These are phyloP conservation scores for Actinostola sp. DNA, from an alignment of 92 coral and sea anemone species.

Conservation along the genomic window DNA sequence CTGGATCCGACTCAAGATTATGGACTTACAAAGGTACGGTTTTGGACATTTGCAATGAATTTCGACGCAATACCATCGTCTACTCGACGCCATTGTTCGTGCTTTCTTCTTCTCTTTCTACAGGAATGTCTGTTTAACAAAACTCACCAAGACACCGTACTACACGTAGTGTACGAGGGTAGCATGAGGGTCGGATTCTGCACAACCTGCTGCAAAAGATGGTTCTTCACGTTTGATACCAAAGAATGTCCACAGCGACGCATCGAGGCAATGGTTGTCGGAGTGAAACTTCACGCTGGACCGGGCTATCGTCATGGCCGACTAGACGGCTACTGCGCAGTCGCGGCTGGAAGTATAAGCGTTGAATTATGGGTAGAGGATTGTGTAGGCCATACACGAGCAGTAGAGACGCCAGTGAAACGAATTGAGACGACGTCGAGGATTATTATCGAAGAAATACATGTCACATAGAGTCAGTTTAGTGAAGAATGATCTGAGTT, in stretches of 20 bases:
- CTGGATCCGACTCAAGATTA: slow-evolving; percentile 67
- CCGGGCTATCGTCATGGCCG: slow-evolving; percentile 72
- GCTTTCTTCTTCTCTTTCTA: not conserved
- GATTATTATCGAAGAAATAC: slow-evolving; percentile 19
- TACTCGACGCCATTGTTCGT: too few relatives aligned
- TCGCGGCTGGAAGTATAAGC: slow-evolving; percentile 56
- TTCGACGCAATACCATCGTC: not conserved
- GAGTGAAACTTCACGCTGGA: slow-evolving; percentile 50
- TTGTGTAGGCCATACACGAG: slow-evolving; percentile 56
- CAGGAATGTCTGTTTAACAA: slow-evolving; percentile 73
- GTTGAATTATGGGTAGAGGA: slow-evolving; percentile 80
- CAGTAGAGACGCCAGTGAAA: slow-evolving; percentile 17
- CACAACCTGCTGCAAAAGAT: slow-evolving; percentile 72
- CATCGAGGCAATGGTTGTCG: slow-evolving; percentile 61
- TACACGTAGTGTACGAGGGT: slow-evolving; percentile 75
- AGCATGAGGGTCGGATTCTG: slow-evolving; percentile 83
- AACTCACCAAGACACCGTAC: slow-evolving; percentile 34
- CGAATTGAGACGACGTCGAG: not conserved
- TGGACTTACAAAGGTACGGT: slow-evolving; percentile 63
- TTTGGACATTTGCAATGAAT: not conserved
- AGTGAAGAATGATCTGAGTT: too few relatives aligned
- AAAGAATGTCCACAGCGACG: slow-evolving; percentile 42
- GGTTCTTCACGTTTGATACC: slow-evolving; percentile 73
- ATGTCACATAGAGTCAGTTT: not conserved
- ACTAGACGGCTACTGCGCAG: slow-evolving; percentile 81